Base-by-base conservation (phyloP, 1,140 invertebrate species). In the Listronotus oregonensis region DNA sequence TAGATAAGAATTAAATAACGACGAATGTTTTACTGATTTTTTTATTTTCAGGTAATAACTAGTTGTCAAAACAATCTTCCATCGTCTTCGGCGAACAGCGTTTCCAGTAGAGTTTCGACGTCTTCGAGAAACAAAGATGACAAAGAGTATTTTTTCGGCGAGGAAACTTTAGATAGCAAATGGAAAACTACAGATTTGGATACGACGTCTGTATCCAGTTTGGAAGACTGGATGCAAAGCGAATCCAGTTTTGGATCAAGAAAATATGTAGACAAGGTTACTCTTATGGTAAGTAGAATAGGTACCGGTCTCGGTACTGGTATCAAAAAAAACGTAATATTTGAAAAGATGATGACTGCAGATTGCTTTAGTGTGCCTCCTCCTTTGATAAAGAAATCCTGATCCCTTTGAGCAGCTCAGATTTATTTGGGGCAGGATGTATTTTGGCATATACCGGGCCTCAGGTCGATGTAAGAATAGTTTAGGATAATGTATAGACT, bases 131-230 rank as follows among this genome's bases (percentile, higher is more conserved):
- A 64, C 34, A 70, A 64, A 49, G 51, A 68, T 34, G 65, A 73
- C 32, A 76, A 73, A 63, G 72, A 77, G 65, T 77, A 76, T 55
- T 77, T 73, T 51, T 77, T 77, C 62, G 73, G 74, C 3, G 71
- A 76, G 61, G 74, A 71, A 73, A 76, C 71, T 17, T 70, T 73
- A 60, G 71, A 75, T 34, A 59, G 34, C 31, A 73, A 75, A 69
- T 76, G 73, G 73, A 75, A 71, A 63, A 70, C 63, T 17, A 50
- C 59, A 14, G 76, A 79, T 73, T 32, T 71, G 49, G 77, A 78
- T 47, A 71, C 72, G 1, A 71, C 73, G 1, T 79, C 77, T 8
- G 58, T 74, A 40, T 78, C 77, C 37, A 79, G 77, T 64, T 47
- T 78, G 32, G 77, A 78, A 37, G 76, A 76, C 37, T 77, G 73